Evolutionary conservation across 2,888 invertebrate genomes (phyloP).

Genomic region (Tipula lateralis): DNA sequence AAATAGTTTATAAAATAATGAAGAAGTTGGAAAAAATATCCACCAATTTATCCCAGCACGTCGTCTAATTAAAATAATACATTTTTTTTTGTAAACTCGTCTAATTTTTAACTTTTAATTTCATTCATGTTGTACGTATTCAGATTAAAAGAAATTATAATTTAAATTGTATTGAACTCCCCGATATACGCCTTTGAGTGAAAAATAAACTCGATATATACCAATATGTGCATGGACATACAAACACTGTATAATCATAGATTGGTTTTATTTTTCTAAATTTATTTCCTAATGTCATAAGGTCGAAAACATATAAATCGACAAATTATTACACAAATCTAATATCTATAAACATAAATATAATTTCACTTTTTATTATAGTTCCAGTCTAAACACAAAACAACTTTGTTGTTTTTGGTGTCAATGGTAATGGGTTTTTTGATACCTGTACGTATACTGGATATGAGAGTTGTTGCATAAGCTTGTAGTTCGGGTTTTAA

Average conservation of each 20-base stretch:
- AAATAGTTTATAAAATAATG: neutral
- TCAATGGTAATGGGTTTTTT: conserved; percentile 19
- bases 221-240: neutral
- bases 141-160: neutral
- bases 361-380: conserved; percentile 11
- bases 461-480: too few species aligned
- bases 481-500: too few species aligned
- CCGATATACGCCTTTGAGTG: neutral
- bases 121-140: neutral
- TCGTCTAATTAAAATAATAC: neutral
- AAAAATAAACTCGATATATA: neutral
- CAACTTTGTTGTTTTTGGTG: conserved; percentile 19
- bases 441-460: neutral
- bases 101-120: neutral
- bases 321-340: conserved; percentile 1
- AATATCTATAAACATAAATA: neutral
- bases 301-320: conserved; percentile 19
- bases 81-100: neutral
- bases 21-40: neutral
- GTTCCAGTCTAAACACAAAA: neutral
- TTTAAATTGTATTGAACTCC: neutral
- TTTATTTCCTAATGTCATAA: conserved; percentile 4
- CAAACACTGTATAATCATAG: neutral
- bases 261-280: neutral
- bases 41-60: conserved; percentile 2